These are phyloP conservation scores for Dendrolimus punctatus DNA, from an alignment of 1,140 invertebrate species.

Conservation along the genomic window DNA sequence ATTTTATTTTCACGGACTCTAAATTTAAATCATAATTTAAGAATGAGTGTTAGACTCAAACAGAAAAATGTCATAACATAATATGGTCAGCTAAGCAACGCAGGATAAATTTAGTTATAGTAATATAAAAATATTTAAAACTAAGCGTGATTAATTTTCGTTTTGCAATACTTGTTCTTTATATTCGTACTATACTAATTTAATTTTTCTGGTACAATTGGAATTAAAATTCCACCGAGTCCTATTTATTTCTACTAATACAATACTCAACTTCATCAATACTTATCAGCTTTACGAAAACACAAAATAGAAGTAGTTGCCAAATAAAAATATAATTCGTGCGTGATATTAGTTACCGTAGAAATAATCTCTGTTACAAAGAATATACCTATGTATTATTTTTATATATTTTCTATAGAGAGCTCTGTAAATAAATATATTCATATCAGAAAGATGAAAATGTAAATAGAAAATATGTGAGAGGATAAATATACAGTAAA, in stretches of 20 bases:
- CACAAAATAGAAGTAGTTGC: conserved; percentile 16
- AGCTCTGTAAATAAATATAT: conserved; percentile 44
- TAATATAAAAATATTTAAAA: background rate
- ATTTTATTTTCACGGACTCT: too few species aligned
- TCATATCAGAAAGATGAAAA: conserved; percentile 29
- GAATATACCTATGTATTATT: conserved; percentile 18
- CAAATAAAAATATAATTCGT: conserved; percentile 34
- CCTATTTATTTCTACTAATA: conserved; percentile 34
- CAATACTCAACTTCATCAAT: conserved; percentile 2
- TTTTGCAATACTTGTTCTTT: conserved; percentile 33
- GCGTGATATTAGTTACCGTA: conserved; percentile 67
- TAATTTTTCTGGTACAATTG: conserved; percentile 22
- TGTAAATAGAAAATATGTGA: conserved; percentile 56
- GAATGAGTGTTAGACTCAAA: too few species aligned
- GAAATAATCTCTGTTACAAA: conserved; percentile 28
- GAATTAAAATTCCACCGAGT: conserved; percentile 38
- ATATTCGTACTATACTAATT: conserved; percentile 16
- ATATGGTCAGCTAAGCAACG: too few species aligned
- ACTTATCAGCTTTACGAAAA: background rate
- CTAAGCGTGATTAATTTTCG: conserved; percentile 31
- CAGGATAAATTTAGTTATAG: too few species aligned
- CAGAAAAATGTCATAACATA: too few species aligned
- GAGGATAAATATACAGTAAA: conserved; percentile 32
- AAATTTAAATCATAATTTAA: too few species aligned
- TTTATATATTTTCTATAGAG: conserved; percentile 38